Conservation (phyloP, 1,140 invertebrate species). For the Tribolium madens region DNA sequence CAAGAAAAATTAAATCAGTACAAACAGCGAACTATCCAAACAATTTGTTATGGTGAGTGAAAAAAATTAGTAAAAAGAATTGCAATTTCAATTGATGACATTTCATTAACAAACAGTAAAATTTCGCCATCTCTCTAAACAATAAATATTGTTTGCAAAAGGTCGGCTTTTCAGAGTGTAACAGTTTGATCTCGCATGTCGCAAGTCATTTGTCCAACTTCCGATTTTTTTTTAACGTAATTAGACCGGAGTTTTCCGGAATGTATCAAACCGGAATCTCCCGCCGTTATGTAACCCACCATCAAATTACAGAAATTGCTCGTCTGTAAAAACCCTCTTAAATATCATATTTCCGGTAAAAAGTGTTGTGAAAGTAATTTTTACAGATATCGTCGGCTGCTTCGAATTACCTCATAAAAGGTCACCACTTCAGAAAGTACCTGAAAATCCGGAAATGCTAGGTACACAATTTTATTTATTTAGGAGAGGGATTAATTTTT, state of each 20-base stretch:
- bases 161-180: neutral
- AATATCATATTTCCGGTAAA: slow-evolving; percentile 20
- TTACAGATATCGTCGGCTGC: slow-evolving; percentile 63
- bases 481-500: slow-evolving; percentile 65
- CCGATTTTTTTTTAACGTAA: neutral
- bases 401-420: slow-evolving; percentile 63
- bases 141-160: neutral
- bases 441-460: slow-evolving; percentile 61
- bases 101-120: neutral
- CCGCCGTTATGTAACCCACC: neutral
- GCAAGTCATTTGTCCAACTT: neutral
- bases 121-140: neutral
- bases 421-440: slow-evolving; percentile 61
- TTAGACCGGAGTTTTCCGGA: slow-evolving; percentile 1
- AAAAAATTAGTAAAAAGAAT: neutral
- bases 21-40: slow-evolving; percentile 53
- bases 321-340: slow-evolving; percentile 27
- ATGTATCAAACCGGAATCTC: neutral
- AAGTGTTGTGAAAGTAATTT: slow-evolving; percentile 32
- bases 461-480: slow-evolving; percentile 73
- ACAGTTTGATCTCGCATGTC: neutral
- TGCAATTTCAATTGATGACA: neutral
- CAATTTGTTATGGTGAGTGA: slow-evolving; percentile 59
- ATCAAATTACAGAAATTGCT: slow-evolving; percentile 6
- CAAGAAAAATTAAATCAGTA: slow-evolving; percentile 54